Evolutionary conservation across 2,888 invertebrate genomes (phyloP), one percentile per base, ranked within the genome.

Genomic region (Nebria brevicollis): DNA sequence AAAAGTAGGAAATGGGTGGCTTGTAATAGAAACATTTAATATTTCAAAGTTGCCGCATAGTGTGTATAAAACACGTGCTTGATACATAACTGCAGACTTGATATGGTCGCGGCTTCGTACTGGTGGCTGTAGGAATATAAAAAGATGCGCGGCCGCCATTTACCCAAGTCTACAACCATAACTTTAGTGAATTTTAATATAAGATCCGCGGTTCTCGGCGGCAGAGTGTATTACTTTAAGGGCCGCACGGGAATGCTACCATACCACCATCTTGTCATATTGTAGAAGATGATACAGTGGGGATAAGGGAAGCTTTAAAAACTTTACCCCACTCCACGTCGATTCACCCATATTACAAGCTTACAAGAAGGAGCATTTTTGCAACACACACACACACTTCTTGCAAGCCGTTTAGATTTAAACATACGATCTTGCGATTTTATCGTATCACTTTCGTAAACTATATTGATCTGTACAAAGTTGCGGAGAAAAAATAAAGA

Each of bases 171-270:
- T 70, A 75, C 72, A 66, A 72, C 77, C 76, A 81, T 81, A 81
- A 81, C 81, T 81, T 81, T 66, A 81, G 72, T 77, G 81, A 81
- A 81, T 81, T 81, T 81, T 81, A 81, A 81, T 81, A 81, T 81
- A 81, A 75, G 76, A 54, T 66, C 64, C 66, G 72, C 66, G 81
- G 81, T 81, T 80, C 77, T 43, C 75, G 73, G 42, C 70, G 42
- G 84, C 83, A 85, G 85, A 87, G 87, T 86, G 87, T 87, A 88
- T 88, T 86, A 86, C 86, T 85, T 85, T 85, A 83, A 83, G 83
- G 83, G 84, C 84, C 84, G 82, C 82, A 74, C 78, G 84, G 83
- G 83, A 83, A 82, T 54, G 54, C 54, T 54, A 13, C 54, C 54
- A 54, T 13, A 54, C 83, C 66, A 64, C 65, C 81, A 81, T 81